A percentile compares a stretch with the other conserved stretches of the same genome.
Evolutionary conservation across 2,888 invertebrate species (phyloP).

Genomic region (Heliconius hortense): DNA sequence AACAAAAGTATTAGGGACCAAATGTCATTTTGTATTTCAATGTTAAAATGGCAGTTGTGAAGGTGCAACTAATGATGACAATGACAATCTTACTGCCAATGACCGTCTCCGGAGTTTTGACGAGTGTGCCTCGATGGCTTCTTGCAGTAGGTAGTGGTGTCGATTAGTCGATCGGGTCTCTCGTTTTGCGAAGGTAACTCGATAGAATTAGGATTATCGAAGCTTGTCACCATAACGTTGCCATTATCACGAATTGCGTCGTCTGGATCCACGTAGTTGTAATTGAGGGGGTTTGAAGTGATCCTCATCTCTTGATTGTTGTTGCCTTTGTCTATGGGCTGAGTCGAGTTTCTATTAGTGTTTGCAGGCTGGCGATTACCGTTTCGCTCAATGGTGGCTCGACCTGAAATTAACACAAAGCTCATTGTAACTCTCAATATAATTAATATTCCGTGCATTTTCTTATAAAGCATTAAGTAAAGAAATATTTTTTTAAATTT

Average conservation of each 20-base stretch:
- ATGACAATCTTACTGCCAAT: conserved; percentile 77
- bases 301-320: conserved; percentile 85
- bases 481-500: background rate
- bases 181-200: conserved; percentile 83
- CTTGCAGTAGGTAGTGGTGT: conserved; percentile 88
- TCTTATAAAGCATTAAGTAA: background rate
- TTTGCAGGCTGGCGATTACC: conserved; percentile 73
- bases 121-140: conserved; percentile 71
- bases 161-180: conserved; percentile 72
- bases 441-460: background rate
- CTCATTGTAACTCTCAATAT: background rate
- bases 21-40: conserved; percentile 30
- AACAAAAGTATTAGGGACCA: conserved; percentile 13
- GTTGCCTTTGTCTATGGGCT: conserved; percentile 61
- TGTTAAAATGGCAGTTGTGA: conserved; percentile 43
- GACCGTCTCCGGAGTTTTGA: conserved; percentile 69
- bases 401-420: conserved; percentile 59
- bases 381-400: conserved; percentile 83
- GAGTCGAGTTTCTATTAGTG: conserved; percentile 67
- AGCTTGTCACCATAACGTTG: conserved; percentile 84
- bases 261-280: conserved; percentile 86
- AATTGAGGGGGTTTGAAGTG: conserved; percentile 88
- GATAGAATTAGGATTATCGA: conserved; percentile 88
- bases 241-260: conserved; percentile 81
- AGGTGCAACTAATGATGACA: conserved; percentile 50